phyloP scores from a whole-genome alignment of 1,140 invertebrate species.

The Calosoma granatense region DNA sequence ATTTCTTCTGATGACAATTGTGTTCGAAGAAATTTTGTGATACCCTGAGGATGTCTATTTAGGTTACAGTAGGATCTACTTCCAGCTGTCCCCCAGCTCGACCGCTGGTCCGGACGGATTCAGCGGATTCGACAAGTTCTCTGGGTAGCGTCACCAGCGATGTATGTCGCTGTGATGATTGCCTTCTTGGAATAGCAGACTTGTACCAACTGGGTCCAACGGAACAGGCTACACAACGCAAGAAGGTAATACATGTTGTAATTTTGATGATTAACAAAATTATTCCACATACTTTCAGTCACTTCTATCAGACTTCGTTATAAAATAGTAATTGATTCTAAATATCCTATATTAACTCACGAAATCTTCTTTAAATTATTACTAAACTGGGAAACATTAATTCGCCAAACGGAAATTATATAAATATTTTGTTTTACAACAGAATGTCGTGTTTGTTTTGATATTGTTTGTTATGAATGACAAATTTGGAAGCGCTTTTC shows the following conservation, averaged over 20 bases:
- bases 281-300: slow-evolving; percentile 16
- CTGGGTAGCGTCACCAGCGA: slow-evolving; percentile 58
- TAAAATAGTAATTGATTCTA: too few relatives aligned
- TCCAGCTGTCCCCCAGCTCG: slow-evolving; percentile 28
- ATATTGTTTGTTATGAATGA: too few relatives aligned
- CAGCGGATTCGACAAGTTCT: slow-evolving; percentile 66
- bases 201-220: slow-evolving; percentile 50
- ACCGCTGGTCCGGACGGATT: slow-evolving; percentile 56
- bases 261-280: slow-evolving; percentile 16
- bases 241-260: slow-evolving; percentile 54
- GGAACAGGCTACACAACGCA: slow-evolving; percentile 41
- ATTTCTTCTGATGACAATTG: slow-evolving; percentile 14
- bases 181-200: slow-evolving; percentile 69
- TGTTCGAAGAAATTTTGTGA: neutral
- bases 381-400: too few relatives aligned
- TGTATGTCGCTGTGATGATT: slow-evolving; percentile 73
- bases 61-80: neutral
- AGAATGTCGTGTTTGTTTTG: too few relatives aligned
- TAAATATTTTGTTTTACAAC: too few relatives aligned
- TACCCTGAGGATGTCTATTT: neutral
- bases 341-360: too few relatives aligned
- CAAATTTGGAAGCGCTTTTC: too few relatives aligned
- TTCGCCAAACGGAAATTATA: too few relatives aligned
- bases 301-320: neutral
- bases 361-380: too few relatives aligned